These are phyloP conservation scores for Brachirus orientalis DNA, from an alignment of 2,113 vertebrate species.

Conservation along the genomic window DNA sequence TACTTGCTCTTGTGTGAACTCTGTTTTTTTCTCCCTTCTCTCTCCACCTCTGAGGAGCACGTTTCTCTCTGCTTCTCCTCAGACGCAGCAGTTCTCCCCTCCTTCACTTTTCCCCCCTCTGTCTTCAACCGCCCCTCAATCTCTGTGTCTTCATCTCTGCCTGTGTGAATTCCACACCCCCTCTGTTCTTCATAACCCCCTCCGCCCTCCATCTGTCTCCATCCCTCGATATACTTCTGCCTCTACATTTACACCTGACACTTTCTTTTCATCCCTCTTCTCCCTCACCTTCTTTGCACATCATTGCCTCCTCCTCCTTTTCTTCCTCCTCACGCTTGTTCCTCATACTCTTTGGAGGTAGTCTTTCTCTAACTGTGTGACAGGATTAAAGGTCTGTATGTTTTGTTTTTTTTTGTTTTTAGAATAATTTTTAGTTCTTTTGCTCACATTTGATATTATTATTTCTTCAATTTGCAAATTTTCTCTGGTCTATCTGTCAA, in stretches of 20 bases:
- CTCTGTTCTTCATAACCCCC: neutral
- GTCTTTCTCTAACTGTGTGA: constrained; percentile 15
- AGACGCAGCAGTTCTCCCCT: constrained; percentile 1
- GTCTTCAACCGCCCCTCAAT: constrained; percentile 7
- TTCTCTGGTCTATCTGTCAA: no score
- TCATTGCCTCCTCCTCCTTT: constrained; percentile 3
- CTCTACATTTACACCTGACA: constrained; percentile 55
- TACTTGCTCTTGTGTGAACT: constrained; percentile 19
- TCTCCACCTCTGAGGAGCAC: neutral
- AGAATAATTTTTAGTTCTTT: neutral
- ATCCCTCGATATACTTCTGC: constrained; percentile 39
- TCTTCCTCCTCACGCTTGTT: constrained; percentile 3
- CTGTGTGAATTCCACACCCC: constrained; percentile 21
- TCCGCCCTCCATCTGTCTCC: constrained; percentile 43
- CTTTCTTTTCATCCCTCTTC: constrained; percentile 55
- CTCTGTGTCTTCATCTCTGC: constrained; percentile 24
- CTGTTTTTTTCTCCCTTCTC: neutral
- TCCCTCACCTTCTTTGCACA: constrained; percentile 33
- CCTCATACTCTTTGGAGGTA: neutral
- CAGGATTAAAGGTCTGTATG: constrained; percentile 41
- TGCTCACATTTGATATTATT: constrained; percentile 22
- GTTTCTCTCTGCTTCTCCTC: neutral
- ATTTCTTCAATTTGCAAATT: constrained; percentile 23
- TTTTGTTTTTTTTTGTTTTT: constrained; percentile 6
- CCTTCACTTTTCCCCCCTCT: neutral